Percentiles rank a stretch among this genome's conserved stretches.
Conservation (phyloP, 2,888 invertebrate genomes). For the Polylopha cassiicola region DNA sequence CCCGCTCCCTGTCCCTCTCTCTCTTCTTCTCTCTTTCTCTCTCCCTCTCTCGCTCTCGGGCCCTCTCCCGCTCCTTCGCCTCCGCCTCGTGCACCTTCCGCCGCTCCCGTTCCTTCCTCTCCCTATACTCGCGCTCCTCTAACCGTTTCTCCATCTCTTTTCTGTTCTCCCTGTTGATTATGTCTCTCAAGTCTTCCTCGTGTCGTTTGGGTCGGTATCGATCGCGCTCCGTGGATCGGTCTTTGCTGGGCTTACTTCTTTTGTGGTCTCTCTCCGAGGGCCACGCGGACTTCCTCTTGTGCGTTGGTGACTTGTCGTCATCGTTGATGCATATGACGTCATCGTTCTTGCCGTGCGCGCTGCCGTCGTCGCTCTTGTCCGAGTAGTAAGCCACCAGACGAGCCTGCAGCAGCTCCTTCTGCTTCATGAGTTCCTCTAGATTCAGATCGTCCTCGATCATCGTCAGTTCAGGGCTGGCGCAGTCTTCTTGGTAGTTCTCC, state of each 20-base stretch:
- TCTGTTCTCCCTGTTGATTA: constrained; percentile 53
- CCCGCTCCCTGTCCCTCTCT: constrained; percentile 35
- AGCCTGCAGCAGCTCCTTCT: constrained; percentile 89
- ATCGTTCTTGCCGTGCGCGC: constrained; percentile 37
- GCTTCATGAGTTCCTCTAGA: constrained; percentile 91
- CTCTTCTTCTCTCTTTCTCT: constrained; percentile 35
- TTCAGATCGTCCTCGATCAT: constrained; percentile 91
- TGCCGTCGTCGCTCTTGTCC: constrained; percentile 78
- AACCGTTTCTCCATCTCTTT: constrained; percentile 51
- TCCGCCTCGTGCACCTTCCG: constrained; percentile 43
- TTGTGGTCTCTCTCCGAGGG: constrained; percentile 55
- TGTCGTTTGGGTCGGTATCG: constrained; percentile 46
- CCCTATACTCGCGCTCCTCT: constrained; percentile 63
- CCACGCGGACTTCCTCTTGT: no score
- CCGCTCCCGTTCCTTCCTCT: constrained; percentile 43
- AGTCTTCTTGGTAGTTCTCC: constrained; percentile 79
- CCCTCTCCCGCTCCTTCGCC: constrained; percentile 39
- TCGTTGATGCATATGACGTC: constrained; percentile 63
- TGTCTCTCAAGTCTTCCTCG: constrained; percentile 64
- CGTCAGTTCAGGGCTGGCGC: constrained; percentile 83
- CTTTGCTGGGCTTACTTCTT: constrained; percentile 56
- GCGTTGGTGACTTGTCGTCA: constrained; percentile 65
- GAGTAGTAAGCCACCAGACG: constrained; percentile 86
- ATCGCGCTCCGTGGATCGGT: constrained; percentile 42
- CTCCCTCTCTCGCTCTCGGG: constrained; percentile 33